Evolutionary conservation across 2,888 invertebrate genomes (phyloP).

Genomic region (Graphium colonna): DNA sequence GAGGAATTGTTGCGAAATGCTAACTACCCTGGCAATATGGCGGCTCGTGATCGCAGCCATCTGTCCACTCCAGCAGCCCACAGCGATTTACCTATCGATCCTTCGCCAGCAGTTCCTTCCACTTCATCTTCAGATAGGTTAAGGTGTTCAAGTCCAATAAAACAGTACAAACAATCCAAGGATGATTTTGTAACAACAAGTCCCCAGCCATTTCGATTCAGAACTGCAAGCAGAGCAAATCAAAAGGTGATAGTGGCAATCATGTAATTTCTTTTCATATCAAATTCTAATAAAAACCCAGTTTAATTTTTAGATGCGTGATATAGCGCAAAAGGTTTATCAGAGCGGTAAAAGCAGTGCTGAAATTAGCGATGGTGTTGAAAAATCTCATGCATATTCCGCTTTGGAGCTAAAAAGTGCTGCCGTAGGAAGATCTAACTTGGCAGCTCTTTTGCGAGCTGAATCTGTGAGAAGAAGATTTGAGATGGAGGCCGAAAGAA

Average conservation of each 20-base stretch:
- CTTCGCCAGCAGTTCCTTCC: conserved; percentile 60
- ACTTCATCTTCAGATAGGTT: conserved; percentile 53
- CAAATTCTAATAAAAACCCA: not conserved
- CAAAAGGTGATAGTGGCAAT: conserved; percentile 50
- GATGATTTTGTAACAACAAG: conserved; percentile 76
- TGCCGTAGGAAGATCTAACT: conserved; percentile 77
- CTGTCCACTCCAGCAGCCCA: conserved; percentile 70
- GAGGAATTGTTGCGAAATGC: conserved; percentile 84
- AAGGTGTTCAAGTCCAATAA: conserved; percentile 54
- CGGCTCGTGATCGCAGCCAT: conserved; percentile 78
- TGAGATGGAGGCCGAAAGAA: conserved; percentile 81
- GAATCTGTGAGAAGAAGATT: conserved; percentile 81
- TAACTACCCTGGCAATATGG: conserved; percentile 84
- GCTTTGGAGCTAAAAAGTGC: conserved; percentile 62
- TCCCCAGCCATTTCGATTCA: conserved; percentile 75
- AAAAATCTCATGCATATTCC: conserved; percentile 65
- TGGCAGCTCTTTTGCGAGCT: conserved; percentile 84
- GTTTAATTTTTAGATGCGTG: conserved; percentile 51
- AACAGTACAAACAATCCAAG: conserved; percentile 48
- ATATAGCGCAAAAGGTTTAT: conserved; percentile 60
- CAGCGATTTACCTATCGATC: conserved; percentile 69
- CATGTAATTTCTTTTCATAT: not conserved
- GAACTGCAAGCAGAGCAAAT: conserved; percentile 69
- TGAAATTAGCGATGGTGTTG: conserved; percentile 41
- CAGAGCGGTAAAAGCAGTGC: conserved; percentile 57